Evolutionary conservation across 2,797 vertebrate species (phyloP), one percentile per base, ranked within the genome.

Genomic region (Capromys pilorides): DNA sequence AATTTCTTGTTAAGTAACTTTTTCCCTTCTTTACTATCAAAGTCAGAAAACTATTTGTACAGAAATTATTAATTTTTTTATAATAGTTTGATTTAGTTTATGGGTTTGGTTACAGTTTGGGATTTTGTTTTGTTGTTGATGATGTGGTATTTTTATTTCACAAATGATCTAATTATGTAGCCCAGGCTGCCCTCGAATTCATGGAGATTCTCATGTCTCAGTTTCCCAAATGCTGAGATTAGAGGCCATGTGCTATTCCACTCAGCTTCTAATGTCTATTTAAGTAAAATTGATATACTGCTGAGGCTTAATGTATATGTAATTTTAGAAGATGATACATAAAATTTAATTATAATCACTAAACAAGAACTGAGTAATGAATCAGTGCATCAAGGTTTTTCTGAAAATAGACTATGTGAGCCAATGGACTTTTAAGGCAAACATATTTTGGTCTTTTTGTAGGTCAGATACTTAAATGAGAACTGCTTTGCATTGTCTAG

Each of bases 391-490:
- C 62, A 18, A 21, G 31, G 84, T 95, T 90, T 67, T 81, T 87
- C 82, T 22, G 9, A 85, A 83, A 93, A 81, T 94, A 73, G 39
- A 83, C 0, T 45, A 90, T 92, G 2, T 94, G 39, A 36, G 80
- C 94, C 84, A 90, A 81, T n/a, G 51, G 21, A 11, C 61, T 94
- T 95, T 94, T 78, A 26, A 86, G 73, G 62, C 0, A 97, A 96
- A 94, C 10, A 93, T 80, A 66, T 90, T 96, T 95, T 86, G 39
- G 61, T 94, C 28, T 61, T 61, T 86, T 31, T 92, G n/a, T 94
- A 90, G 89, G 87, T 96, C 94, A 96, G 96, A 39, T 62, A 57
- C 79, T 41, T 95, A 95, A 91, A 94, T 71, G 93, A 94, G 11
- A 69, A 87, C 5, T 62, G 1, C 0, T 31, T 86, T 78, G 71